Conservation (phyloP, 2,797 vertebrate species). For the Adelosebastes latens region DNA sequence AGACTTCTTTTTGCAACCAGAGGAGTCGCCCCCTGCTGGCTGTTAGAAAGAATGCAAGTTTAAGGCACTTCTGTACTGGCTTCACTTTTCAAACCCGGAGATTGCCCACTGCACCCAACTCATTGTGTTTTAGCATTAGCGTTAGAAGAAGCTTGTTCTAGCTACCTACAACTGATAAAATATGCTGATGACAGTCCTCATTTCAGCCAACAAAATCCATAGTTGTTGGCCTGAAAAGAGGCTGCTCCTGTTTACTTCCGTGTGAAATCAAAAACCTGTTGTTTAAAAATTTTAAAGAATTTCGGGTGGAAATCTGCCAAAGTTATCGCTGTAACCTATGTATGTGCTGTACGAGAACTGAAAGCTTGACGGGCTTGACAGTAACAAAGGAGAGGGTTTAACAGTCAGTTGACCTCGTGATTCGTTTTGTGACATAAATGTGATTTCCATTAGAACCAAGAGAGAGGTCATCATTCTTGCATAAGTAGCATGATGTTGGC, state of each 20-base stretch:
- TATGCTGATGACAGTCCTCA: too few relatives aligned
- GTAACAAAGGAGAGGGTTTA: neutral
- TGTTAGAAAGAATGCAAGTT: too few relatives aligned
- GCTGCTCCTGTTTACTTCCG: too few relatives aligned
- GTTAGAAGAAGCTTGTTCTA: too few relatives aligned
- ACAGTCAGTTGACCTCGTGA: neutral
- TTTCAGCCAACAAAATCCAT: neutral
- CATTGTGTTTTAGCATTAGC: too few relatives aligned
- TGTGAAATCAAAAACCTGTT: neutral
- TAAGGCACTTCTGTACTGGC: neutral
- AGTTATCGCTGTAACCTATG: neutral
- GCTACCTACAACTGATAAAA: too few relatives aligned
- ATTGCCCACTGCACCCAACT: too few relatives aligned
- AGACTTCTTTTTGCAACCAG: too few relatives aligned
- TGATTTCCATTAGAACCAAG: neutral
- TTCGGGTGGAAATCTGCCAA: neutral
- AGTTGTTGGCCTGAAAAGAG: neutral
- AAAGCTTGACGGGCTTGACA: neutral
- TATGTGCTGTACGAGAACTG: neutral
- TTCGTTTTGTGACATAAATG: neutral
- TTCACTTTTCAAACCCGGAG: neutral
- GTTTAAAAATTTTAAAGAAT: neutral
- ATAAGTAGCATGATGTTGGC: neutral
- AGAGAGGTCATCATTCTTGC: neutral
- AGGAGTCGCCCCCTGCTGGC: too few relatives aligned